Evolutionary conservation across 2,113 vertebrate species (phyloP), one percentile per base, ranked within the genome.

Genomic region (Calidris pugnax): DNA sequence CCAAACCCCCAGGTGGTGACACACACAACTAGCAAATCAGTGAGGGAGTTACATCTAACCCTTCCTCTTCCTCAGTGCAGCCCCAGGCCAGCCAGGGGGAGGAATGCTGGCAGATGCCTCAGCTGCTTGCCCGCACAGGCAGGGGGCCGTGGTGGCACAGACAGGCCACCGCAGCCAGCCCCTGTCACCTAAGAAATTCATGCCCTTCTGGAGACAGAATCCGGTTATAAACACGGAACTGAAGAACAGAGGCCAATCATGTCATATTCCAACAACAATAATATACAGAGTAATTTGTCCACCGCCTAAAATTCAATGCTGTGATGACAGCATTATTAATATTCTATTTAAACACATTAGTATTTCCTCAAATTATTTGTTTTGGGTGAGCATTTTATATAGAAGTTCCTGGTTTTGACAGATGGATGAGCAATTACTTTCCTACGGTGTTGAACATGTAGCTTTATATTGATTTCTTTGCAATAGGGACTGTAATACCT

Each of bases 61-160:
- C 28, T 26, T 12, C 48, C 32, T 55, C 30, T 75, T 59, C 56
- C 67, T 39, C 5, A 12, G 66, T 0, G 7, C 66, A 37, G 48
- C 24, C 59, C 5, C 9, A 4, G 35, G 21, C n/a, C 66, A 37
- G 43, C 6, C 21, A 10, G 24, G 26, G 71, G 8, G 13, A 20
- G 41, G 81, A 73, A 56, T 12, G 32, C 28, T 16, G 41, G 51
- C 79, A n/a, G 43, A 12, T 8, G 26, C 53, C 66, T 14, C 59
- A 4, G 53, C 50, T 39, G n/a, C 59, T n/a, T n/a, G 71, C 11
- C 0, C 2, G 10, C 17, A 5, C 56, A 32, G n/a, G 4, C 32
- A 2, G 19, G 35, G 24, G 24, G 22, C 48, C 12, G 6, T 50
- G 48, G 48, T 10, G 22, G 50, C 50, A 51, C 56, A 39, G 43